phyloP scores from a whole-genome alignment of 2,888 invertebrate species.

The Lutraria lutraria region DNA sequence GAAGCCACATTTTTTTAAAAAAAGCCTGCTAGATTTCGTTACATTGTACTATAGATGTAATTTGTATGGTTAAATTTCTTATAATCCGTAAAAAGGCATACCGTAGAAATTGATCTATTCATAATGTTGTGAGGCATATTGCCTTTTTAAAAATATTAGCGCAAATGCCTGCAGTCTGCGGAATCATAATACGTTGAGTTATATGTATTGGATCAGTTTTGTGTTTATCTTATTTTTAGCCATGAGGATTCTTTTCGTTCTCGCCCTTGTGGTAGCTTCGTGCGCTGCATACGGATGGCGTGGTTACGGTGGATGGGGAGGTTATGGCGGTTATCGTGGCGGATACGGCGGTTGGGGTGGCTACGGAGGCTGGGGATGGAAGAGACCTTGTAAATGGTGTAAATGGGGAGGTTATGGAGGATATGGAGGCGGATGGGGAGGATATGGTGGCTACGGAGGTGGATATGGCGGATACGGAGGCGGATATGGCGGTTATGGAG shows the following conservation, averaged over 20 bases:
- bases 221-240: background rate
- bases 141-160: too few species aligned
- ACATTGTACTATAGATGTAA: too few species aligned
- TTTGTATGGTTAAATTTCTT: too few species aligned
- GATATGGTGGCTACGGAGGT: background rate
- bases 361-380: background rate
- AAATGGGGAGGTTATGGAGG: background rate
- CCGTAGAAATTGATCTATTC: too few species aligned
- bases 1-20: too few species aligned
- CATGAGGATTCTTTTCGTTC: slow-evolving; percentile 8
- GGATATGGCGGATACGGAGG: background rate
- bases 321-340: slow-evolving; percentile 32
- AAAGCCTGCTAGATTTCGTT: too few species aligned
- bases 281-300: background rate
- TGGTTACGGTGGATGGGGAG: background rate
- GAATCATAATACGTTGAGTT: background rate
- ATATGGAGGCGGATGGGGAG: background rate
- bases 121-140: too few species aligned
- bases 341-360: too few species aligned
- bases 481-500: background rate
- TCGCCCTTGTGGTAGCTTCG: background rate
- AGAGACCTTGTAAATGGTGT: background rate
- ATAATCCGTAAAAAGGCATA: too few species aligned
- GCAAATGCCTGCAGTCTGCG: too few species aligned
- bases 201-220: background rate